These are phyloP conservation scores for Ceratosolen solmsi DNA, from an alignment of 1,140 invertebrate genomes.

Conservation along the genomic window DNA sequence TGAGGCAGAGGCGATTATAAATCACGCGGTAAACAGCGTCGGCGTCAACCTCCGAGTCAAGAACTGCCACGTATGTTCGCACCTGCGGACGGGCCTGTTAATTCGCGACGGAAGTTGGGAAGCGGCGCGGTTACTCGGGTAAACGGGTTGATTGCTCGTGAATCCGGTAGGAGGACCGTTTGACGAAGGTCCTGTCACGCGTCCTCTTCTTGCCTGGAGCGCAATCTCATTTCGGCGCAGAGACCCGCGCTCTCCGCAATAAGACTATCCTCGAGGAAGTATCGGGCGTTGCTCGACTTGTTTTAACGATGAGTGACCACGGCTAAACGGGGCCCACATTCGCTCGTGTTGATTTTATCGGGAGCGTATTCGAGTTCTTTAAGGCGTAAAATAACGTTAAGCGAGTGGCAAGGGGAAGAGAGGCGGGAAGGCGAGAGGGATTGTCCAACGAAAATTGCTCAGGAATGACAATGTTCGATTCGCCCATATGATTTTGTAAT, in stretches of 20 bases:
- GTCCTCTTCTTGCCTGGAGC: background rate
- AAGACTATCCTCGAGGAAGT: background rate
- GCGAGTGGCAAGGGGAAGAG: too few relatives aligned
- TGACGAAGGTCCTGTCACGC: slow-evolving; percentile 47
- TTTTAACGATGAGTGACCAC: slow-evolving; percentile 23
- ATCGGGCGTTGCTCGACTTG: background rate
- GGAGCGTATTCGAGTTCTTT: background rate
- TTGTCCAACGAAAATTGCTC: background rate
- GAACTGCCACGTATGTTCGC: slow-evolving; percentile 25
- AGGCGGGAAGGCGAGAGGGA: background rate
- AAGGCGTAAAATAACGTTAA: slow-evolving; percentile 12
- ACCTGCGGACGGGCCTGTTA: slow-evolving; percentile 47
- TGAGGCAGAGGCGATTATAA: slow-evolving; percentile 49
- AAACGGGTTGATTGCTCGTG: slow-evolving; percentile 34
- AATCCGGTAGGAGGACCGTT: slow-evolving; percentile 49
- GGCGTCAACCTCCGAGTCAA: background rate
- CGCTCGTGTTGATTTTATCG: slow-evolving; percentile 39
- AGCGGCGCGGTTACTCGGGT: slow-evolving; percentile 19
- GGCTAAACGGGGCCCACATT: slow-evolving; percentile 34
- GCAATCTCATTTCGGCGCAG: slow-evolving; percentile 41
- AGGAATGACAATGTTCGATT: slow-evolving; percentile 21
- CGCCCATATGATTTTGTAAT: background rate
- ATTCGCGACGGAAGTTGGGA: slow-evolving; percentile 46
- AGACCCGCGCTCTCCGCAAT: background rate
- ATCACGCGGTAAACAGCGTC: slow-evolving; percentile 25